A percentile compares a stretch with the other conserved stretches of the same genome.
Conservation (phyloP, 2,797 vertebrate species). For the Brachyrhaphis roseni region DNA sequence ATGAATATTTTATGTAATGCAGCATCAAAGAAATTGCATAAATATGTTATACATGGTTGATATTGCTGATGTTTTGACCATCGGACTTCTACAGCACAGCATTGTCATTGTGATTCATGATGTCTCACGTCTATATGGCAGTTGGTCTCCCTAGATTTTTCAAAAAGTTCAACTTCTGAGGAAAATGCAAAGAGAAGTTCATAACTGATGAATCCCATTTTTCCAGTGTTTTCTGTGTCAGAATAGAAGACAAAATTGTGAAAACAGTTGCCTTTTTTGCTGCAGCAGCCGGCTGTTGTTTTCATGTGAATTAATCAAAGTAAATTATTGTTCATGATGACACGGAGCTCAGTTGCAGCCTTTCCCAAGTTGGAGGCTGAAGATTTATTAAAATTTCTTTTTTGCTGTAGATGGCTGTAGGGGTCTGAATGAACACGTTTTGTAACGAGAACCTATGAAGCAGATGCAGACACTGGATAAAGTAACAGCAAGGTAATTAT, state of each 20-base stretch:
- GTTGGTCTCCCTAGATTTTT: conserved; percentile 1
- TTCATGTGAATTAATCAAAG: conserved; percentile 41
- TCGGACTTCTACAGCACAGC: not conserved
- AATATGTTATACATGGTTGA: not conserved
- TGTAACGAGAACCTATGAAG: conserved; percentile 14
- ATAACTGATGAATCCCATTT: conserved; percentile 9
- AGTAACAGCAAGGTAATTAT: not conserved
- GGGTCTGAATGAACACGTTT: conserved; percentile 30
- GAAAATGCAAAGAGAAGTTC: not conserved
- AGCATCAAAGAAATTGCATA: not conserved
- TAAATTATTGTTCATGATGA: conserved; percentile 30
- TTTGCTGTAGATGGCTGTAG: conserved; percentile 28
- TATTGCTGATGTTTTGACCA: not conserved
- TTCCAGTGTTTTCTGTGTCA: conserved; percentile 10
- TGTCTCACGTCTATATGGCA: not conserved
- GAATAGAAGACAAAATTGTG: conserved; percentile 7
- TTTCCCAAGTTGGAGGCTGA: conserved; percentile 16
- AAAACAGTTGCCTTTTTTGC: conserved; percentile 10
- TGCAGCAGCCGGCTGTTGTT: conserved; percentile 12
- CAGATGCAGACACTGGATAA: conserved; percentile 4
- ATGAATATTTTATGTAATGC: not conserved
- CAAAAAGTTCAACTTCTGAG: not conserved
- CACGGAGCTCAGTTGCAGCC: conserved; percentile 11
- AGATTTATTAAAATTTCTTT: conserved; percentile 32
- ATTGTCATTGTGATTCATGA: not conserved